phyloP scores from a whole-genome alignment of 2,113 vertebrate species.

The Chaetura pelagica region DNA sequence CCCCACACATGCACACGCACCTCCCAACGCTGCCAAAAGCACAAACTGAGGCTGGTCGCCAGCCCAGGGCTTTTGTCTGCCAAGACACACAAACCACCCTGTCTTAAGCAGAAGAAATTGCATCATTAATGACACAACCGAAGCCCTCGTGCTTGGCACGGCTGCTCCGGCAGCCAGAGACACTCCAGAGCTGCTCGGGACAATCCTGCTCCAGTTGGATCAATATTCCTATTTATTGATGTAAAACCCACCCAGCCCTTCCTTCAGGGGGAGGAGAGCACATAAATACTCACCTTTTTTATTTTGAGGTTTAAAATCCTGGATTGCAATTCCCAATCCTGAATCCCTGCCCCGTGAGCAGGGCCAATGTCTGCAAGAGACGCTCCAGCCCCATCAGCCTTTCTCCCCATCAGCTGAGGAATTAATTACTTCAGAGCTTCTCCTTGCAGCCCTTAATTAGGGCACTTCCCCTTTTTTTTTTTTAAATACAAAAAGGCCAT shows the following conservation, averaged over 20 bases:
- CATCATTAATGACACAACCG: background rate
- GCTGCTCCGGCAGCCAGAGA: fast-evolving
- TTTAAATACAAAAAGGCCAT: background rate
- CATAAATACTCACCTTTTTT: background rate
- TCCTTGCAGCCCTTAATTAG: background rate
- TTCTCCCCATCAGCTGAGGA: background rate
- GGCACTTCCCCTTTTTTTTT: background rate
- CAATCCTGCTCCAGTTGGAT: background rate
- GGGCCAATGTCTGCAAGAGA: background rate
- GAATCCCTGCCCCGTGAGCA: background rate
- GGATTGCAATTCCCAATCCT: no score
- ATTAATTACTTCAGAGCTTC: background rate
- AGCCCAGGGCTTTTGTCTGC: background rate
- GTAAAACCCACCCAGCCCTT: background rate
- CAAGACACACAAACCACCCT: background rate
- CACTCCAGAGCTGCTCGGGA: background rate
- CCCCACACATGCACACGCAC: no score
- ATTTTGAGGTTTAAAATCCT: background rate
- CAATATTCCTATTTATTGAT: background rate
- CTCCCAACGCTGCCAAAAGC: background rate
- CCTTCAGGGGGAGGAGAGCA: no score
- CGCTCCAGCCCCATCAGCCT: background rate
- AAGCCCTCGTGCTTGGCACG: background rate
- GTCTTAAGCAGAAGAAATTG: background rate
- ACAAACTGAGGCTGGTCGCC: background rate